phyloP scores from a whole-genome alignment of 1,140 invertebrate species.

The Drosophila tsacasi region DNA sequence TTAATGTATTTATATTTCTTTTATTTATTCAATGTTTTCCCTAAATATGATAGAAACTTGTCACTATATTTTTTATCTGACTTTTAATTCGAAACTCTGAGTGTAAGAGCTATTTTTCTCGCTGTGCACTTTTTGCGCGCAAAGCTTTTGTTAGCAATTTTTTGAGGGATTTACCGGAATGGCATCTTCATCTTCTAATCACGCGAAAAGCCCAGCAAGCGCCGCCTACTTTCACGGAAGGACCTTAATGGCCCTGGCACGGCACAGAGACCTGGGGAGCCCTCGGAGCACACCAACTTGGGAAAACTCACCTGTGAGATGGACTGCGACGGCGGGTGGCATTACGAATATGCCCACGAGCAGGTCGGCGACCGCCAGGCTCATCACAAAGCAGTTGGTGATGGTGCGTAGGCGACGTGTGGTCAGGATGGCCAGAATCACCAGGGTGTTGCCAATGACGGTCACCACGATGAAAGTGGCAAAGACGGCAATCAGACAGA shows the following conservation, averaged over 20 bases:
- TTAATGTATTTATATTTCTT: too few species aligned
- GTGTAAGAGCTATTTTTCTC: not conserved
- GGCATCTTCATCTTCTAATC: conserved; percentile 54
- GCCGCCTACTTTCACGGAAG: conserved; percentile 37
- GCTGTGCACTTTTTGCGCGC: conserved; percentile 6
- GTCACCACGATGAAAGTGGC: conserved; percentile 88
- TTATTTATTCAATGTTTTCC: too few species aligned
- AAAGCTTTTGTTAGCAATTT: conserved; percentile 50
- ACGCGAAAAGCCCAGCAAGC: conserved; percentile 43
- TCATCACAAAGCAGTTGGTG: conserved; percentile 98
- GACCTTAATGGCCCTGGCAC: conserved; percentile 22
- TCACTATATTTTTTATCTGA: too few species aligned
- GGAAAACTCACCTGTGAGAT: conserved; percentile 87
- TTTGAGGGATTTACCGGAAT: conserved; percentile 50
- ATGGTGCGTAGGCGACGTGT: conserved; percentile 95
- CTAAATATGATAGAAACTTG: too few species aligned
- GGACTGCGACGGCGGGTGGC: conserved; percentile 94
- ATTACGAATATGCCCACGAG: conserved; percentile 97
- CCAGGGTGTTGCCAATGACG: conserved; percentile 94
- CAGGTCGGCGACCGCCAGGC: conserved; percentile 95
- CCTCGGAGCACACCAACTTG: not conserved
- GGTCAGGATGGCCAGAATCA: conserved; percentile 96
- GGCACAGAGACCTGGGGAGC: not conserved
- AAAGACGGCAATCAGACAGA: conserved; percentile 85
- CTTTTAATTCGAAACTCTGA: too few species aligned